Evolutionary conservation across 2,797 vertebrate species (phyloP), one percentile per base, ranked within the genome.

Genomic region (Acanthiza pusilla): DNA sequence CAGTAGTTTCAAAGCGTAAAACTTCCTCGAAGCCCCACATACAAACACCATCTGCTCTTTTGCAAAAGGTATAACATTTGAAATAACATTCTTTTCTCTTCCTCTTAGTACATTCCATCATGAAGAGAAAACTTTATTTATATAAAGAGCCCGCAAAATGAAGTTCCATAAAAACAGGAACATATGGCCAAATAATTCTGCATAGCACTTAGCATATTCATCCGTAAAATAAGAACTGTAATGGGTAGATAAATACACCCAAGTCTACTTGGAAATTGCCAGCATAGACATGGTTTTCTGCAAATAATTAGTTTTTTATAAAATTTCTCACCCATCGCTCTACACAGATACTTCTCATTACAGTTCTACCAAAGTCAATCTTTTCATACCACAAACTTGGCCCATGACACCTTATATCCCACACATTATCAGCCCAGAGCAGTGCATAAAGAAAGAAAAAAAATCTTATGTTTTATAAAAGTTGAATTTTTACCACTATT

Each of bases 41-140:
- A 85, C 92, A 96, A 97, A 96, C 87, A 97, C 96, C 93, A 97
- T 96, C 94, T 96, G 96, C 85, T 96, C 91, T 85, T 88, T 53
- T 60, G 67, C 29, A 75, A 92, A 92, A 96, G 92, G 92, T 91
- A 42, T 70, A 93, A 89, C 74, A 86, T 84, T 93, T 80, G 74
- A 88, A 95, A 88, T 42, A 93, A 79, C 65, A 90, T 66, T 88
- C 66, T 82, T 78, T 63, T 79, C 51, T 84, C 25, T 86, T 60
- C 50, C 42, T 91, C 60, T 85, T 70, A 38, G 84, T 67, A 66
- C n/a, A 36, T 29, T 70, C 78, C 86, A 95, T 78, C 77, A 77
- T 0, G 23, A 91, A 86, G 47, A 85, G 63, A 94, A 95, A 72
- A 93, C 75, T 75, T 79, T 94, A 93, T 91, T 93, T 95, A 91